Evolutionary conservation across 2,113 vertebrate species (phyloP), one percentile per base, ranked within the genome.

Genomic region (Cygnus atratus): DNA sequence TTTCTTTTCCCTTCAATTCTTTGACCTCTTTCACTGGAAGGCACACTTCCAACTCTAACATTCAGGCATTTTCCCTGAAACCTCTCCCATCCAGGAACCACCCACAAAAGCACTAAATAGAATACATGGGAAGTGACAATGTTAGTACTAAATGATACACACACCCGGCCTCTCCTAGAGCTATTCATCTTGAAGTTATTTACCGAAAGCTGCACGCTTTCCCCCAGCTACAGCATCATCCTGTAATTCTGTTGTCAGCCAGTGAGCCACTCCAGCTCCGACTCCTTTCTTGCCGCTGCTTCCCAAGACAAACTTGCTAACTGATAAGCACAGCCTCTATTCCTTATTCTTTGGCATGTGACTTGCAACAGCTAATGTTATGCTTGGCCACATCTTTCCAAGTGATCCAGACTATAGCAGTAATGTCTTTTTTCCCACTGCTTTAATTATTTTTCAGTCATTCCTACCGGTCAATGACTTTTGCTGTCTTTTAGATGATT

Each of bases 181-280:
- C 71, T 70, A 65, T 79, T 95, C 39, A 58, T 65, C 58, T 35
- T 68, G 67, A 65, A 33, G 62, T 44, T 68, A 91, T 82, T 95
- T 96, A 95, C 96, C 22, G 17, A 87, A 95, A 95, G 33, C 63
- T 89, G 35, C 48, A 1, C 6, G 48, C 84, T n/a, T 31, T 92
- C 14, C 48, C 46, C 13, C 58, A 68, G 88, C 80, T 81, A 95
- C 88, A 94, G 66, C 89, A 93, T 57, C 84, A 86, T 93, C 84
- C 93, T 73, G 94, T 87, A 95, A 97, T 87, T 95, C 13, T 80
- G 86, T n/a, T 21, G 3, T 92, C 79, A 92, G 67, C 88, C 78
- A 93, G 37, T 14, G 71, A 87, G 65, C 57, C 12, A 8, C 66
- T 79, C 19, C 85, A 87, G 62, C 77, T 44, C 70, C 89, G 26